Evolutionary conservation across 2,113 vertebrate genomes (phyloP), one percentile per base, ranked within the genome.

Genomic region (Empidonax traillii): DNA sequence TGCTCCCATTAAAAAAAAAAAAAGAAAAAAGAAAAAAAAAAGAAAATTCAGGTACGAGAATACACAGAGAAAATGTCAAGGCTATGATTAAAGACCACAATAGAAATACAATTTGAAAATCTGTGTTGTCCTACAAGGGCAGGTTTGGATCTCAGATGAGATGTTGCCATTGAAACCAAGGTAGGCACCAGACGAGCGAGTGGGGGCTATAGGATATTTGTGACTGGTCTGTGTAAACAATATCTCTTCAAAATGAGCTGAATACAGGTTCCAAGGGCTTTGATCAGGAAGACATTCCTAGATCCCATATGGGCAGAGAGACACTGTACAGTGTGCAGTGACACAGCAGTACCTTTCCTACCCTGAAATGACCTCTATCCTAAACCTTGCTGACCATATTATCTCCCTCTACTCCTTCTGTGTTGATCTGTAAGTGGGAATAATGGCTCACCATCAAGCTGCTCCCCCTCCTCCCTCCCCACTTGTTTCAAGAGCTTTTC

Each of bases 371-470:
- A 68, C 23, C 7, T 47, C 56, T 71, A 33, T 30, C 11, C 28
- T 30, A 5, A 77, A 33, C 39, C 51, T 58, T 47, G 13, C 24
- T 53, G 9, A 3, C 20, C 10, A 11, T 2, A 5, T 22, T 28
- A 7, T 12, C 35, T 83, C 28, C 22, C 33, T 74, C 21, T 46
- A 2, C 10, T 22, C 11, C 10, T 56, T 37, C 43, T 2, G 0
- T 2, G 2, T 27, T 47, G 17, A 3, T 30, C 56, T 87, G 56
- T 17, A 55, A 58, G 24, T 2, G 4, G 20, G 6, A 85, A 39
- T 1, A 3, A 33, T 6, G 5, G 31, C 30, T 61, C 3, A 0
- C 8, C 18, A 14, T 11, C 1, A 1, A 41, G 41, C 35, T 80
- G n/a, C 5, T 53, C 24, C 9, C 14, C 1, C 1, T 63, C 8